phyloP scores from a whole-genome alignment of 2,888 invertebrate genomes.

The Xanthia icteritia region DNA sequence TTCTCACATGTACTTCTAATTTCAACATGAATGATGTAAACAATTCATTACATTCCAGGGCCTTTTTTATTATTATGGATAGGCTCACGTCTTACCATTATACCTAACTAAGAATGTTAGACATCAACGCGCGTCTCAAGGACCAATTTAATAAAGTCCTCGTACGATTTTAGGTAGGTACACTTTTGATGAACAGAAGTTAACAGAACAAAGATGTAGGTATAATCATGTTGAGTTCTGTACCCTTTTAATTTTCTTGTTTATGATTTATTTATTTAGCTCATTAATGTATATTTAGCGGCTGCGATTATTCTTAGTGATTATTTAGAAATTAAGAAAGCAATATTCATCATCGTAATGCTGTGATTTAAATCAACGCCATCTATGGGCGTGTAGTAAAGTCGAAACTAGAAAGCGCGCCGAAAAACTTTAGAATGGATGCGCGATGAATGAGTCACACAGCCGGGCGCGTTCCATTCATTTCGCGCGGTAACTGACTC shows the following conservation, averaged over 20 bases:
- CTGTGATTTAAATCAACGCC: conserved; percentile 66
- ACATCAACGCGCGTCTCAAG: conserved; percentile 8
- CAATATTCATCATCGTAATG: background rate
- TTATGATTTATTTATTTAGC: background rate
- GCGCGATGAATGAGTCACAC: conserved; percentile 78
- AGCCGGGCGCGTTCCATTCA: conserved; percentile 76
- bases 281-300: background rate
- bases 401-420: conserved; percentile 77
- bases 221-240: background rate
- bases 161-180: too few species aligned
- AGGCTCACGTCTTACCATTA: background rate
- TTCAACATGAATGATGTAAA: too few species aligned
- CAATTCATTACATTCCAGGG: background rate
- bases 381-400: conserved; percentile 66
- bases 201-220: too few species aligned
- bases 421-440: conserved; percentile 84
- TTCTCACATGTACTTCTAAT: too few species aligned
- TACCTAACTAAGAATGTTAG: conserved; percentile 3
- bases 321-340: background rate
- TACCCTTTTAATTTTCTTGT: background rate
- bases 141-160: background rate
- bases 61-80: background rate
- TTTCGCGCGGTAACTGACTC: conserved; percentile 79
- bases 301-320: background rate
- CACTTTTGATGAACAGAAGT: background rate